Conservation (phyloP, 2,113 vertebrate genomes). For the Stigmatopora argus region DNA sequence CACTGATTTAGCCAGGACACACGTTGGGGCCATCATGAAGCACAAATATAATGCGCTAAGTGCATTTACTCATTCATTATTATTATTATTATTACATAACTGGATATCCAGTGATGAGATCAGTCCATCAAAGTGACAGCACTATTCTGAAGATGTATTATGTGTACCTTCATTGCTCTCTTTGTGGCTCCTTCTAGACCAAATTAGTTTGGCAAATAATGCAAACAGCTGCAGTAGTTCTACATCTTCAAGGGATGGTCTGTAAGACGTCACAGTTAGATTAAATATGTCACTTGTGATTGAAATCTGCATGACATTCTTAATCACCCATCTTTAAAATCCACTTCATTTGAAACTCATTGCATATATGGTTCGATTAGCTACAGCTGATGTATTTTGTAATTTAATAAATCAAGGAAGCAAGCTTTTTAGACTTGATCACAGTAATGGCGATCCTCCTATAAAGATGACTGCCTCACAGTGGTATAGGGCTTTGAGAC, state of each 20-base stretch:
- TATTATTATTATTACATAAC: slow-evolving; percentile 3
- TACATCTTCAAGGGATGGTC: slow-evolving; percentile 12
- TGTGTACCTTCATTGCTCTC: slow-evolving; percentile 1
- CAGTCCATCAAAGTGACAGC: slow-evolving; percentile 8
- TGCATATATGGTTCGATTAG: slow-evolving; percentile 15
- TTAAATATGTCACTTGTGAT: slow-evolving; percentile 30
- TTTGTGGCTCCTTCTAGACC: slow-evolving; percentile 3
- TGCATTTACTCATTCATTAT: slow-evolving; percentile 15
- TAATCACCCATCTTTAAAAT: not conserved
- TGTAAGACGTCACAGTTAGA: slow-evolving; percentile 44
- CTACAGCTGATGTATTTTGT: slow-evolving; percentile 17
- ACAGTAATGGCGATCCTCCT: slow-evolving; percentile 5
- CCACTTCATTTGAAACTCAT: slow-evolving; percentile 16
- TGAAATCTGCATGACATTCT: slow-evolving; percentile 16
- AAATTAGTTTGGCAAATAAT: not conserved
- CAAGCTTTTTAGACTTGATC: slow-evolving; percentile 7
- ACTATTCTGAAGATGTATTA: not conserved
- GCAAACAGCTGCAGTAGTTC: slow-evolving; percentile 7
- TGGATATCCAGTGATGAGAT: slow-evolving; percentile 12
- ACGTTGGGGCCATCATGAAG: slow-evolving; percentile 3
- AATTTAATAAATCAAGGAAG: slow-evolving; percentile 10
- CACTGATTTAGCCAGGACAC: slow-evolving; percentile 29
- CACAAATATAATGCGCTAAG: slow-evolving; percentile 13
- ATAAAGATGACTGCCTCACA: slow-evolving; percentile 7
- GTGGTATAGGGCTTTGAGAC: slow-evolving; percentile 9